These are phyloP conservation scores for Chaunax sp. DNA, from an alignment of 2,797 vertebrate genomes.

Conservation along the genomic window DNA sequence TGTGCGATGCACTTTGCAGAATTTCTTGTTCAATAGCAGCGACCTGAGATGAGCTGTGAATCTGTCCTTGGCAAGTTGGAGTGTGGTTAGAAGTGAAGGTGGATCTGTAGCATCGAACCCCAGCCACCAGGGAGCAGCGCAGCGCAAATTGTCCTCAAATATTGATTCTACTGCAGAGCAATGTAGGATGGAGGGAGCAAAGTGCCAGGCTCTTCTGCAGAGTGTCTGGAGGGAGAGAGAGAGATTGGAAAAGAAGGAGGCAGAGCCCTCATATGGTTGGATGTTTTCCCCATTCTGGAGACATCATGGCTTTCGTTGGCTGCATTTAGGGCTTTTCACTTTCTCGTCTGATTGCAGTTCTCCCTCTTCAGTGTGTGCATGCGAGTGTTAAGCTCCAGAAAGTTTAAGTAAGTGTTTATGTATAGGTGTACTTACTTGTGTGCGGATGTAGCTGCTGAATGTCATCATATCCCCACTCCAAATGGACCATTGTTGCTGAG, in stretches of 20 bases:
- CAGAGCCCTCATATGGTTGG: conserved; percentile 33
- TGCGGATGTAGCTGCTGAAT: conserved; percentile 24
- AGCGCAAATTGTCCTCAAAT: conserved; percentile 78
- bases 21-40: conserved; percentile 50
- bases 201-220: conserved; percentile 68
- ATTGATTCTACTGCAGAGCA: conserved; percentile 77
- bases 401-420: conserved; percentile 13
- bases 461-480: conserved; percentile 40
- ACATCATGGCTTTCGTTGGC: conserved; percentile 10
- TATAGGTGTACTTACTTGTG: conserved; percentile 21
- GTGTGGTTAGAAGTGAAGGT: conserved; percentile 36
- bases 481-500: conserved; percentile 65
- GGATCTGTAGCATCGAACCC: conserved; percentile 61
- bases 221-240: conserved; percentile 42
- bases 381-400: neutral
- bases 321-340: conserved; percentile 28
- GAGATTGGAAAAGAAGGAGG: neutral
- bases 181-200: conserved; percentile 56
- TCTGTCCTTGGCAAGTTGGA: conserved; percentile 37
- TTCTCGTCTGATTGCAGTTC: conserved; percentile 9
- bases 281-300: conserved; percentile 25
- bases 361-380: neutral
- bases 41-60: conserved; percentile 55
- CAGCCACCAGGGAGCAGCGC: conserved; percentile 71
- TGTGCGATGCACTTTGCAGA: conserved; percentile 37